Base-by-base conservation (phyloP, 1,140 invertebrate genomes). In the Pentalonia nigronervosa region DNA sequence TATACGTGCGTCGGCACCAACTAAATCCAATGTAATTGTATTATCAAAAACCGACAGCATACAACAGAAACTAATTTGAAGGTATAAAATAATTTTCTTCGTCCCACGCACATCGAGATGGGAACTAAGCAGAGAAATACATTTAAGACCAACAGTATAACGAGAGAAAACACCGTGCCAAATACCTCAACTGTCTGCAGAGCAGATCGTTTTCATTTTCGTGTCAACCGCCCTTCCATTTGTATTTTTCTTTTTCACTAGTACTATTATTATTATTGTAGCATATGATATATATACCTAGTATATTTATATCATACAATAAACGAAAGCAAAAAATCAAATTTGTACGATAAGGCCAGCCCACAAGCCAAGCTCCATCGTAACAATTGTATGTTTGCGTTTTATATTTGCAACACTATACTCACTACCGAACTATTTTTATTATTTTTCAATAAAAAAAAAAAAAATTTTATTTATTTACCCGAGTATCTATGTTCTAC, bases 131-230 rank as follows among this genome's bases (percentile, higher is more conserved):
- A 17, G n/a, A 47, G 47, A 47, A n/a, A 91, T 47, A 91, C 47
- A 60, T 56, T 20, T 60, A 90, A 56, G 14, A 60, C 47, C 45
- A n/a, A 8, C 17, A n/a, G 30, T 36, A 84, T 60, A 93, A 93
- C 20, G 76, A 41, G 91, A 86, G 91, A 93, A 92, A 86, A 86
- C 50, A 86, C 81, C 91, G 91, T 86, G 76, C 47, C 91, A 93
- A 93, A 93, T 84, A 93, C 81, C 48, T 81, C 86, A 56, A 92
- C 91, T 25, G 47, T 2, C 0, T n/a, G 4, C 25, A 67, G 14
- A 76, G 6, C 56, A 45, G 56, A 83, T 92, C 47, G 47, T 92
- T 92, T 92, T 92, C 81, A 48, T 84, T 84, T 83, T 56, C 34
- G 25, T 41, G 23, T 41, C 25, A 6, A n/a, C 7, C 7, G 7